These are phyloP conservation scores for Acanthopleura granulata DNA, from an alignment of 2,888 invertebrate genomes.

Conservation along the genomic window DNA sequence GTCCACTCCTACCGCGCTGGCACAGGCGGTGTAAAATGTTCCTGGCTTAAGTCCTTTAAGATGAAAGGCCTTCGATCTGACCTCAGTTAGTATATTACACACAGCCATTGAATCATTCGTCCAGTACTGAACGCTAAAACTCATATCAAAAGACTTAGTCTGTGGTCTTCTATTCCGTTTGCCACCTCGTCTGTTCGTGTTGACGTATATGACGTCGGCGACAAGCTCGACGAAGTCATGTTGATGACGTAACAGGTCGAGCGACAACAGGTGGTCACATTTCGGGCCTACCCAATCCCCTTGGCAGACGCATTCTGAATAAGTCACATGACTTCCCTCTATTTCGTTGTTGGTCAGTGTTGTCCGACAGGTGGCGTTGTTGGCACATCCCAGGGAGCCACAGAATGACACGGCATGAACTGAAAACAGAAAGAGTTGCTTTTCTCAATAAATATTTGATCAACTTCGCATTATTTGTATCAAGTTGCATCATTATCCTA, in stretches of 20 bases:
- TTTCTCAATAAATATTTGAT: no score
- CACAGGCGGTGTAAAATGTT: neutral
- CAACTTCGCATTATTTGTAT: no score
- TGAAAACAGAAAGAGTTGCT: neutral
- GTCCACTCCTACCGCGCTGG: neutral
- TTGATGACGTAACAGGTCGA: neutral
- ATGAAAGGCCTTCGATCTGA: neutral
- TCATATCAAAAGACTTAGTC: neutral
- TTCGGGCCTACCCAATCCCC: constrained; percentile 3
- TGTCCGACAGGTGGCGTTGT: constrained; percentile 13
- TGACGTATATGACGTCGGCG: neutral
- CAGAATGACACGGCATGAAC: neutral
- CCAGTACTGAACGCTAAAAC: neutral
- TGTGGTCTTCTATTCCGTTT: neutral
- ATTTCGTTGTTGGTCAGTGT: neutral
- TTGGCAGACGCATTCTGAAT: constrained; percentile 11
- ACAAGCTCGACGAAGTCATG: neutral
- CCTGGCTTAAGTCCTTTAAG: neutral
- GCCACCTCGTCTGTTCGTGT: neutral
- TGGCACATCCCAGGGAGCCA: neutral
- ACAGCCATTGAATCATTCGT: neutral
- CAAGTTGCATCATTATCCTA: no score
- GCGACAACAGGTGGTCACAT: constrained; percentile 10
- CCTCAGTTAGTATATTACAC: neutral
- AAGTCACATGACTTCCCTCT: constrained; percentile 13